Base-by-base conservation (phyloP, 1,140 invertebrate genomes). In the Drosophila tsacasi region DNA sequence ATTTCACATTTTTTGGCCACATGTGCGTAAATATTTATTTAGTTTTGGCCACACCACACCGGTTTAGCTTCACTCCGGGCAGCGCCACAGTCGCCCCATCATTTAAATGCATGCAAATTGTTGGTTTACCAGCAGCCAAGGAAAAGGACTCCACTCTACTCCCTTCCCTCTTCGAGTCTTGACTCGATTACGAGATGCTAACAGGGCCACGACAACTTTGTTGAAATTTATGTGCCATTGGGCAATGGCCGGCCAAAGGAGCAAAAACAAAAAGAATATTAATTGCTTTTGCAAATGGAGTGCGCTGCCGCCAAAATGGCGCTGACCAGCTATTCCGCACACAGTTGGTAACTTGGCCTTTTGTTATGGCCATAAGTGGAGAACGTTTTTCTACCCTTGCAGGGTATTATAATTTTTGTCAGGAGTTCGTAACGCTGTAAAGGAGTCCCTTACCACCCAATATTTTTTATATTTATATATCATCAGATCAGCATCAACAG, bases 281-380 rank as follows among this genome's bases (percentile, higher is more conserved):
- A 90, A 90, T 90, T 90, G 85, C 85, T 90, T 90, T 90, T 90
- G 66, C 85, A 85, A 90, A 90, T 90, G 77, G 81, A 90, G 81
- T 89, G 17, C 61, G 64, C 64, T 62, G 77, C 77, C 80, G 52
- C 52, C 52, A 83, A 86, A 89, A 83, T 83, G 81, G 64, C 69
- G 55, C 79, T 80, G 69, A 52, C 76, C 63, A 63, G 50, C 75
- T 73, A 73, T 57, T 73, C 50, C n/a, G 12, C 62, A 52, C 47
- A 46, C 64, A 64, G 76, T 64, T 68, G 65, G 67, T 55, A 68
- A 73, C 81, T 89, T 89, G 85, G 76, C 85, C 65, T 79, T 83
- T 90, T 79, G 85, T 83, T 78, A 50, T 68, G 78, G 71, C 57
- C 40, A 59, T 73, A 73, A 73, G 69, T 72, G 49, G 35, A 50